Evolutionary conservation across 2,113 vertebrate genomes (phyloP).

Genomic region (Empidonax traillii): DNA sequence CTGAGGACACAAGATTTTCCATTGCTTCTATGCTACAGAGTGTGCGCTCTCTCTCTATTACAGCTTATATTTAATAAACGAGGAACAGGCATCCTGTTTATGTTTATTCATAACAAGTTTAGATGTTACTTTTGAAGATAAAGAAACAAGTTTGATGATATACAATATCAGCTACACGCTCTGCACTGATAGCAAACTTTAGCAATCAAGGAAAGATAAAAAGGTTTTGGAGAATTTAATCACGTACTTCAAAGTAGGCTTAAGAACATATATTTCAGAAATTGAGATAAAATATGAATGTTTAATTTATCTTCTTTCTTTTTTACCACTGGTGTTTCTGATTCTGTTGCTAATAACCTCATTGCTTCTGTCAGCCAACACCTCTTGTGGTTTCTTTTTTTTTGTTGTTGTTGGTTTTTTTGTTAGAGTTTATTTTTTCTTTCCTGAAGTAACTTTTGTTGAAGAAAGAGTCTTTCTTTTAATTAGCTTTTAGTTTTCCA

Average conservation of each 20-base stretch:
- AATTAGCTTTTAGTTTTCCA: constrained; percentile 37
- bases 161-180: constrained; percentile 62
- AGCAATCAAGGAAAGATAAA: constrained; percentile 72
- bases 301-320: constrained; percentile 67
- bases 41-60: not conserved
- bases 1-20: not conserved
- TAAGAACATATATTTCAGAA: constrained; percentile 73
- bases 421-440: not conserved
- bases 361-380: constrained; percentile 57
- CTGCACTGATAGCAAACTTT: constrained; percentile 70
- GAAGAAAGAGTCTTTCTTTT: not conserved
- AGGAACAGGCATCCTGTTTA: constrained; percentile 68
- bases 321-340: constrained; percentile 43
- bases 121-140: constrained; percentile 70
- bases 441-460: constrained; percentile 15
- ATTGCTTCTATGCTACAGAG: not conserved
- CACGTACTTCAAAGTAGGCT: constrained; percentile 67
- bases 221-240: constrained; percentile 67
- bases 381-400: not conserved
- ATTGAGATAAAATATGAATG: constrained; percentile 71
- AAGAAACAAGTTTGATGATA: constrained; percentile 71
- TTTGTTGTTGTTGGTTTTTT: not conserved
- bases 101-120: constrained; percentile 73
- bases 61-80: constrained; percentile 70
- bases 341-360: constrained; percentile 69